These are phyloP conservation scores for Pogonophryne albipinna DNA, from an alignment of 2,797 vertebrate genomes.

Conservation along the genomic window DNA sequence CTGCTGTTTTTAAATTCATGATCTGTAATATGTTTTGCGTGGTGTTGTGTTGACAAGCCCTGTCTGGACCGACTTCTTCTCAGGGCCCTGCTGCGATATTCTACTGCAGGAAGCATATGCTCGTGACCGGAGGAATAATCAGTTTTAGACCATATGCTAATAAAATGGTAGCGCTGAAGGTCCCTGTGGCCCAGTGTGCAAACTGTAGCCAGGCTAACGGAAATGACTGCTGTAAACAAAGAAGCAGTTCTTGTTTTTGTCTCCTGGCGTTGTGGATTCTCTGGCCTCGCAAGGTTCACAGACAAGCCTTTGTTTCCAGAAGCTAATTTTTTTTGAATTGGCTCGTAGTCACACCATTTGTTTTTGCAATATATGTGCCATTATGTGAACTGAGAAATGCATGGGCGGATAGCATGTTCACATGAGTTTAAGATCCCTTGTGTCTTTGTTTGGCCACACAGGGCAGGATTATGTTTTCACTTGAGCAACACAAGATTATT, in stretches of 20 bases:
- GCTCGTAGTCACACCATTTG: conserved; percentile 69
- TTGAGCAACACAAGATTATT: conserved; percentile 66
- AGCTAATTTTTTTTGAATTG: conserved; percentile 47
- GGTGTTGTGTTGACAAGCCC: conserved; percentile 59
- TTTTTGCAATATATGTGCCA: conserved; percentile 76
- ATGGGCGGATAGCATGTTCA: conserved; percentile 72
- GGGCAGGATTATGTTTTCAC: conserved; percentile 58
- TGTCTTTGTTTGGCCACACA: conserved; percentile 70
- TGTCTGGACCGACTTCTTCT: conserved; percentile 41
- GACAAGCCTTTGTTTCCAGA: conserved; percentile 73
- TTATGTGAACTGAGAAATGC: conserved; percentile 79
- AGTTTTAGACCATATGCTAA: conserved; percentile 55
- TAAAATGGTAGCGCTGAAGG: conserved; percentile 70
- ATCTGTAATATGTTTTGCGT: conserved; percentile 49
- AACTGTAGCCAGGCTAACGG: conserved; percentile 70
- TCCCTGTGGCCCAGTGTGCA: conserved; percentile 60
- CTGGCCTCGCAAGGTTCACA: conserved; percentile 70
- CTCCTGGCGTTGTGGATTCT: conserved; percentile 65
- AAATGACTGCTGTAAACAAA: conserved; percentile 78
- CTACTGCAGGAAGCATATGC: conserved; percentile 44
- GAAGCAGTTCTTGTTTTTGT: conserved; percentile 77
- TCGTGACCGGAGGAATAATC: conserved; percentile 45
- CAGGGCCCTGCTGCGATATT: conserved; percentile 31
- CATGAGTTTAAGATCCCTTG: conserved; percentile 67
- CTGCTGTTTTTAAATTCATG: conserved; percentile 53